phyloP scores from a whole-genome alignment of 1,140 invertebrate genomes.

The Dreissena polymorpha region DNA sequence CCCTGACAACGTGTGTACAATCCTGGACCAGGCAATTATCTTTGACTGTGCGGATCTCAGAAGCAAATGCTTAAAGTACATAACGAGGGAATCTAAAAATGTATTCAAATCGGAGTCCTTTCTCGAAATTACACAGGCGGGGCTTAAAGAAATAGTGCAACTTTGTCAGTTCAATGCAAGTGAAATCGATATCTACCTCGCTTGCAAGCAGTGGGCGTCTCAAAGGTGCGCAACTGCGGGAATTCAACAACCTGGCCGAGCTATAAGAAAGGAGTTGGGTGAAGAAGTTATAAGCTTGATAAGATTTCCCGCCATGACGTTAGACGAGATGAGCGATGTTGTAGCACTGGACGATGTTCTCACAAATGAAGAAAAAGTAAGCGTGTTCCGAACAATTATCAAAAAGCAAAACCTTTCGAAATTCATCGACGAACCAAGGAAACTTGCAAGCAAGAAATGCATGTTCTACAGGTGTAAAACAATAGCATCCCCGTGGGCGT shows the following conservation, averaged over 20 bases:
- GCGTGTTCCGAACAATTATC: background rate
- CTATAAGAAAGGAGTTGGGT: slow-evolving; percentile 5
- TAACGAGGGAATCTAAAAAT: slow-evolving; percentile 5
- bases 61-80: slow-evolving; percentile 42
- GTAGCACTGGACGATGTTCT: no score
- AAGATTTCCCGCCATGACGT: no score
- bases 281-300: no score
- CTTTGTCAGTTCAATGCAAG: background rate
- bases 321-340: no score
- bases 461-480: no score
- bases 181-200: slow-evolving; percentile 10
- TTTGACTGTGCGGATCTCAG: slow-evolving; percentile 52
- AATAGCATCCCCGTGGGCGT: no score
- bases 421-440: background rate
- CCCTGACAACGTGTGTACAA: no score
- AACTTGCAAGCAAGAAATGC: no score
- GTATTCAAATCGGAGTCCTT: slow-evolving; percentile 39
- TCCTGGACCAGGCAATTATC: slow-evolving; percentile 52
- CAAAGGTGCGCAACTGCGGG: background rate
- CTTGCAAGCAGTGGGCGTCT: slow-evolving; percentile 25
- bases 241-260: no score
- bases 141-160: slow-evolving; percentile 2
- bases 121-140: slow-evolving; percentile 3
- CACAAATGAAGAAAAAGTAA: no score
- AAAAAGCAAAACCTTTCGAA: background rate